Evolutionary conservation across 1,140 invertebrate genomes (phyloP), one percentile per base, ranked within the genome.

Genomic region (Batillaria attramentaria): DNA sequence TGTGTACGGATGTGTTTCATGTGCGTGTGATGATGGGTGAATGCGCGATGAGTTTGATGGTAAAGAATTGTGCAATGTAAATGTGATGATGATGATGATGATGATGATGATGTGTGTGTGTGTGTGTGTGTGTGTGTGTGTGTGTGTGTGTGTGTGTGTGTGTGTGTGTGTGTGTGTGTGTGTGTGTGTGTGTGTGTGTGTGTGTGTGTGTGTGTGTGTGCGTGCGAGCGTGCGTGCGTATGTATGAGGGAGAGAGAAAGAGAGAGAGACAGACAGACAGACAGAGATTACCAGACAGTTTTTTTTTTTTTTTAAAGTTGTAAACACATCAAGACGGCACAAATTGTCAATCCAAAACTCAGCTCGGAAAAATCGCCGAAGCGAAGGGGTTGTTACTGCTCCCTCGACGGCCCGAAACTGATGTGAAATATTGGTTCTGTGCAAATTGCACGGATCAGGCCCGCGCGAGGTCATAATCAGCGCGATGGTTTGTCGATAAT

Each of bases 161-260:
- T 6, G 33, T 66, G 5, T 66, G 31, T 66, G 20, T 66, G 62
- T 33, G 62, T 33, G 1, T 33, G 24, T 33, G 33, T 66, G 57
- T 60, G 57, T 60, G 57, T 60, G 57, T 60, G 57, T 60, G 57
- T 60, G 57, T 60, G 57, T 60, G 57, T 60, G 57, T 50, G 46
- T 50, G 46, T 50, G 46, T 50, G 46, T 50, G 46, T 50, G 46
- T 50, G 46, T 50, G 46, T 50, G 46, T 50, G 46, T 50, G 46
- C 24, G 46, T 50, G 46, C 24, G 46, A 13, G 1, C 33, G 2
- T 20, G 33, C 33, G 10, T 3, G 3, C 33, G 57, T 6, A 62
- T 2, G n/a, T 28, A 62, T 10, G 33, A 62, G 3, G 33, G 24
- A 50, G 46, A 50, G 46, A 50, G 46, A 50, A 24, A 50, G 46